These are phyloP conservation scores for Lepidurus arcticus DNA, from an alignment of 1,140 invertebrate genomes.

Conservation along the genomic window DNA sequence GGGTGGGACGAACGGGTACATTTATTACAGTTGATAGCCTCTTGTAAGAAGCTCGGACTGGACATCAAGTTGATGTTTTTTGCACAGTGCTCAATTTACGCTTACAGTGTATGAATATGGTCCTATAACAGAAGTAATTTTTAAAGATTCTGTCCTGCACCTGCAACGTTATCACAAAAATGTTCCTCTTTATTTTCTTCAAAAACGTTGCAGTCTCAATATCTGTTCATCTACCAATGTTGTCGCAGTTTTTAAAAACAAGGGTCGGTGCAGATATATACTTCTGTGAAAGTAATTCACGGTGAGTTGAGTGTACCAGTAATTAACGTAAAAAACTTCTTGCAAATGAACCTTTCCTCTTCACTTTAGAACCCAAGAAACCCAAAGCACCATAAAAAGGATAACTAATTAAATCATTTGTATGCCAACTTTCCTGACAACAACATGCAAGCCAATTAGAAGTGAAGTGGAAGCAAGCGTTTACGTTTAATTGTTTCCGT, in stretches of 20 bases:
- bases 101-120: constrained; percentile 45
- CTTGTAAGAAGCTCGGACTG: constrained; percentile 55
- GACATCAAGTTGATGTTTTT: constrained; percentile 44
- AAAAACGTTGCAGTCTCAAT: constrained; percentile 47
- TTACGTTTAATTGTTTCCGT: too few species aligned
- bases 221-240: constrained; percentile 50
- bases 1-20: constrained; percentile 46
- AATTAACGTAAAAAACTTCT: too few species aligned
- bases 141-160: background rate
- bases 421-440: too few species aligned
- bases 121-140: constrained; percentile 56
- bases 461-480: too few species aligned
- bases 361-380: too few species aligned
- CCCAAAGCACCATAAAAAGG: too few species aligned
- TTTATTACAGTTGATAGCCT: constrained; percentile 86
- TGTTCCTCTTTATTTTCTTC: constrained; percentile 29
- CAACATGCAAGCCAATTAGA: too few species aligned
- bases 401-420: too few species aligned
- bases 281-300: too few species aligned
- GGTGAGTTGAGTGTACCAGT: too few species aligned
- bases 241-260: constrained; percentile 24
- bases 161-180: background rate
- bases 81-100: constrained; percentile 45
- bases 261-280: background rate
- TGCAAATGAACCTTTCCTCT: too few species aligned